Evolutionary conservation across 2,113 vertebrate species (phyloP), one percentile per base, ranked within the genome.

Genomic region (Muntiacus muntjak): DNA sequence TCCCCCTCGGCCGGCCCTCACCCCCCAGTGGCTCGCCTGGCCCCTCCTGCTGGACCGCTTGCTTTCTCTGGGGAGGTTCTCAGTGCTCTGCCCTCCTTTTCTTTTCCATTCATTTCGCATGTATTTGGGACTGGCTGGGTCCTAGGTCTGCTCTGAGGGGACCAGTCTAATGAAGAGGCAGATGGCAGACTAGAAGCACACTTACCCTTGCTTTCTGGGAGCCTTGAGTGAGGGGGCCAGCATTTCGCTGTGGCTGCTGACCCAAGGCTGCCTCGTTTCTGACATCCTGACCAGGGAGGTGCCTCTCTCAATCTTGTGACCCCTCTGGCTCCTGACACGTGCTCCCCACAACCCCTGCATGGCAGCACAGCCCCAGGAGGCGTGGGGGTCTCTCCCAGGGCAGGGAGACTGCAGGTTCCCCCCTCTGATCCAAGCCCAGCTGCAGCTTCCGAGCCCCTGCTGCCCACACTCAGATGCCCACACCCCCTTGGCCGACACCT

Each of bases 291-390:
- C 67, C 36, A 88, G 30, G 45, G 55, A 91, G 82, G n/a, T 1
- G 7, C 25, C 26, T 45, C 81, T 57, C 82, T 95, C 28, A 45
- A 23, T 14, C 2, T 25, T 45, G 36, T 23, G 40, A 36, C n/a
- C 21, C 26, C 25, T 28, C 6, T 12, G 33, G 55, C 55, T 78
- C 71, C 43, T 33, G 36, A n/a, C 8, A 40, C 45, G 28, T 14
- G 13, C 19, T 78, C 50, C 26, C 1, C 45, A 16, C 0, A 0
- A 11, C 10, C 6, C 25, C 64, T 88, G 47, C 6, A 2, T 0
- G 45, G 81, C 2, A n/a, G 52, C 14, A 33, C n/a, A 14, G 6
- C 4, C 74, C 28, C 28, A 23, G 60, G 19, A 6, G 58, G 7
- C 54, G 9, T 13, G 33, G 89, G 87, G 0, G 0, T 74, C 87